Evolutionary conservation across 1,140 invertebrate species (phyloP).

Genomic region (Dreissena rostriformis): DNA sequence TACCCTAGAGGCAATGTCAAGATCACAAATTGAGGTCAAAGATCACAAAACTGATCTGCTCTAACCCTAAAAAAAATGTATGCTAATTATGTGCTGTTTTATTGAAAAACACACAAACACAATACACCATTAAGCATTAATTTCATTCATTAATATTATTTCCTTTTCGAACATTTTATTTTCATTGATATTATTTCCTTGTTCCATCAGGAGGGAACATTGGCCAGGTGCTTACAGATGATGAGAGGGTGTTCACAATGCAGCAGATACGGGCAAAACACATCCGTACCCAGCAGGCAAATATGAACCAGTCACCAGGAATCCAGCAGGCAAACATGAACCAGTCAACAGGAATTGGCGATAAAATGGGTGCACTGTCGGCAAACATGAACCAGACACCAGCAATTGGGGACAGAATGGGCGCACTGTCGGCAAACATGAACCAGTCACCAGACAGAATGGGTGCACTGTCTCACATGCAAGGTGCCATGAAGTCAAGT

Average conservation of each 20-base stretch:
- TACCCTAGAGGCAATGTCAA: too few species aligned
- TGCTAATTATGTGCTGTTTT: not conserved
- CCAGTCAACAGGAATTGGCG: not conserved
- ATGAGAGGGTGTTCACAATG: slow-evolving; percentile 25
- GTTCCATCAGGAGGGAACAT: not conserved
- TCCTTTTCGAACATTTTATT: not conserved
- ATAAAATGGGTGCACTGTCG: not conserved
- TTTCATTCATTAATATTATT: not conserved
- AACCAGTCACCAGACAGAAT: not conserved
- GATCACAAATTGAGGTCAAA: too few species aligned
- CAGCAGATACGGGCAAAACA: slow-evolving; percentile 33
- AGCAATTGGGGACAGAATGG: not conserved
- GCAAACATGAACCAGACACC: not conserved
- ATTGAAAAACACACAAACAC: not conserved
- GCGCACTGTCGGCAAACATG: not conserved
- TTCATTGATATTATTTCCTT: not conserved
- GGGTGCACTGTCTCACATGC: not conserved
- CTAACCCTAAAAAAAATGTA: not conserved
- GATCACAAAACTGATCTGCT: too few species aligned
- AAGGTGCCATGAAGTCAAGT: not conserved
- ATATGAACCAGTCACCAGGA: not conserved
- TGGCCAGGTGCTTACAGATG: not conserved
- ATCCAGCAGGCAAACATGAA: slow-evolving; percentile 21
- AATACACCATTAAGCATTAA: not conserved
- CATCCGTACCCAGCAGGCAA: slow-evolving; percentile 14